A percentile compares a stretch with the other conserved stretches of the same genome.
phyloP scores from a whole-genome alignment of 2,888 invertebrate genomes.

The Bellardia bayeri region DNA sequence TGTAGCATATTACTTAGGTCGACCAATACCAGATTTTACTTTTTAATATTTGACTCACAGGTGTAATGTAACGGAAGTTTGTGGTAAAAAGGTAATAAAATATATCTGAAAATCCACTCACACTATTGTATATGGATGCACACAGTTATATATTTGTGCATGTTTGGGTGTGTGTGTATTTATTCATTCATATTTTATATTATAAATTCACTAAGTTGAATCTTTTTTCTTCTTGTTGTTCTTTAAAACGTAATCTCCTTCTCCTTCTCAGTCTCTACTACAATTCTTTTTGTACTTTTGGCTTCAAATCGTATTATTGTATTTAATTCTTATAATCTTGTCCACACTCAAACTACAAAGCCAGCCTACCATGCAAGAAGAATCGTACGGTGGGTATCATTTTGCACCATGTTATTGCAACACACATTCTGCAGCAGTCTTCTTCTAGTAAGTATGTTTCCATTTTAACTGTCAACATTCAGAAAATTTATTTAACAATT shows the following conservation, averaged over 20 bases:
- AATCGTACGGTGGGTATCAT: conserved; percentile 35
- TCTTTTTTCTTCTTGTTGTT: neutral
- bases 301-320: conserved; percentile 41
- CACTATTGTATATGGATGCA: conserved; percentile 6
- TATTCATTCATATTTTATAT: conserved; percentile 38
- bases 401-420: conserved; percentile 59
- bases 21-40: neutral
- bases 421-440: conserved; percentile 39
- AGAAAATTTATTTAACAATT: conserved; percentile 47
- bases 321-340: conserved; percentile 48
- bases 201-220: conserved; percentile 35
- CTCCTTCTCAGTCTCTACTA: conserved; percentile 3
- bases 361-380: conserved; percentile 1
- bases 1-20: neutral
- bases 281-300: conserved; percentile 11
- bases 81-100: conserved; percentile 53
- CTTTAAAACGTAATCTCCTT: conserved; percentile 29
- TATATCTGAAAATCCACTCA: conserved; percentile 14
- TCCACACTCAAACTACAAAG: conserved; percentile 23
- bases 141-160: neutral
- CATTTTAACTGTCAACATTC: conserved; percentile 57
- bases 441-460: neutral
- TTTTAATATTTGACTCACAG: conserved; percentile 45
- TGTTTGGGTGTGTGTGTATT: neutral
- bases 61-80: conserved; percentile 71